Percentiles rank a stretch among this genome's conserved stretches.
Conservation (phyloP, 2,113 vertebrate species). For the Epinephelus lanceolatus region DNA sequence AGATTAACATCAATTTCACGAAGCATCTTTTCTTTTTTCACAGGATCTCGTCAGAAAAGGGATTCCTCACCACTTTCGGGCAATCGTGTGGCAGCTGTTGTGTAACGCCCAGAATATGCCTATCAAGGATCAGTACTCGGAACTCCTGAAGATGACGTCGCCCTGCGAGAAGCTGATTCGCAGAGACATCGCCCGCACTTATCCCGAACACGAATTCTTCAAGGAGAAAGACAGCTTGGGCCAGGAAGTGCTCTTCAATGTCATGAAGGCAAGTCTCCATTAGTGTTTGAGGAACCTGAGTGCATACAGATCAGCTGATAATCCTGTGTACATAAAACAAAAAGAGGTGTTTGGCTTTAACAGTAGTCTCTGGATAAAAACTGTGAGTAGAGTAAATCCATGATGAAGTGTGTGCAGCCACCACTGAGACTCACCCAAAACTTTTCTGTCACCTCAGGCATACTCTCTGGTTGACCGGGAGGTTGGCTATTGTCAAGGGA, state of each 20-base stretch:
- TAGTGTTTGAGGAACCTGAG: conserved; percentile 9
- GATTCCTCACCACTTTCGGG: conserved; percentile 98
- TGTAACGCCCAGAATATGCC: conserved; percentile 96
- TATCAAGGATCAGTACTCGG: conserved; percentile 99
- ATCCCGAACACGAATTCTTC: conserved; percentile 99
- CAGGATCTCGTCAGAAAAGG: conserved; percentile 98
- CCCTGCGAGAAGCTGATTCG: conserved; percentile 98
- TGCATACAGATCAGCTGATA: background rate
- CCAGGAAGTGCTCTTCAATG: conserved; percentile 99
- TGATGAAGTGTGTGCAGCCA: background rate
- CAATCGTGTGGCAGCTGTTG: conserved; percentile 98
- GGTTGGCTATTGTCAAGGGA: conserved; percentile 99
- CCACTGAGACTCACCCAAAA: conserved; percentile 22
- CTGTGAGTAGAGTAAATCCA: background rate
- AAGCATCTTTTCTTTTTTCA: conserved; percentile 2
- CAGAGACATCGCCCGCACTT: conserved; percentile 97
- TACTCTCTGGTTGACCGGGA: conserved; percentile 99
- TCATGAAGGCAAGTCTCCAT: conserved; percentile 92
- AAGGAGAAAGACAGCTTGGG: conserved; percentile 98
- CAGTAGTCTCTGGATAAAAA: background rate
- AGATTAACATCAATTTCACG: background rate
- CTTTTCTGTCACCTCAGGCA: conserved; percentile 86
- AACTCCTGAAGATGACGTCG: conserved; percentile 98
- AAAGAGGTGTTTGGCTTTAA: background rate
- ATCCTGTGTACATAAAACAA: background rate